phyloP scores from a whole-genome alignment of 1,140 invertebrate species.

The Probaryconus sp. region DNA sequence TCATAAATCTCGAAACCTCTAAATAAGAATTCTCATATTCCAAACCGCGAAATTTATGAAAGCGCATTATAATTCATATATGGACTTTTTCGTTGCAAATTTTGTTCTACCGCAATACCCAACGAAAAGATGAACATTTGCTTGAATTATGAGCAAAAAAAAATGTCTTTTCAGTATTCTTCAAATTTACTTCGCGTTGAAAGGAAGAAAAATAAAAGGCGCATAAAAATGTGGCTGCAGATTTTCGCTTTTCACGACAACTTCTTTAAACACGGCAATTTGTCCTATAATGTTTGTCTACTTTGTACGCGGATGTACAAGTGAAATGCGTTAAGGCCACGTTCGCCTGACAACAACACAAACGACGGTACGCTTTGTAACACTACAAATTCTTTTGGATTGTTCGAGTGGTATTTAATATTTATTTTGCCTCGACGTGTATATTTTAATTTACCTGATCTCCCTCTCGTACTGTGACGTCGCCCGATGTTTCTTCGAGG shows the following conservation, averaged over 20 bases:
- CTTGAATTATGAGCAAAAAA: constrained; percentile 8
- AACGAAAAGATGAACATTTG: too few species aligned
- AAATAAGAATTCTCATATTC: too few species aligned
- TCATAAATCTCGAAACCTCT: too few species aligned
- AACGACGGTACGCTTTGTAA: too few species aligned
- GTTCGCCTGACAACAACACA: too few species aligned
- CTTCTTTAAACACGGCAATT: constrained; percentile 31
- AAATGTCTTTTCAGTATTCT: constrained; percentile 32
- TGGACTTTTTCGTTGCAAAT: too few species aligned
- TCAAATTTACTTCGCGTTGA: neutral
- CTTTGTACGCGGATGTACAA: neutral
- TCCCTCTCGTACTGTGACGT: constrained; percentile 89
- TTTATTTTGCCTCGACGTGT: neutral
- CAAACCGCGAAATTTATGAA: too few species aligned
- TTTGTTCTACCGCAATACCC: too few species aligned
- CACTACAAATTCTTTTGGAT: too few species aligned
- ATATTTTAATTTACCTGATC: constrained; percentile 79
- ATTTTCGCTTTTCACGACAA: constrained; percentile 36
- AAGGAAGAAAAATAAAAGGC: constrained; percentile 4
- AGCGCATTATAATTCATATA: too few species aligned
- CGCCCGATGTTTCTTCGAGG: constrained; percentile 89
- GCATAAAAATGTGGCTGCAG: constrained; percentile 30
- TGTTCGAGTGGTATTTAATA: neutral
- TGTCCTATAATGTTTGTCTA: constrained; percentile 31
- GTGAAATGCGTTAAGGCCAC: constrained; percentile 9